Base-by-base conservation (phyloP, 2,797 vertebrate genomes). In the Eospalax fontanierii region DNA sequence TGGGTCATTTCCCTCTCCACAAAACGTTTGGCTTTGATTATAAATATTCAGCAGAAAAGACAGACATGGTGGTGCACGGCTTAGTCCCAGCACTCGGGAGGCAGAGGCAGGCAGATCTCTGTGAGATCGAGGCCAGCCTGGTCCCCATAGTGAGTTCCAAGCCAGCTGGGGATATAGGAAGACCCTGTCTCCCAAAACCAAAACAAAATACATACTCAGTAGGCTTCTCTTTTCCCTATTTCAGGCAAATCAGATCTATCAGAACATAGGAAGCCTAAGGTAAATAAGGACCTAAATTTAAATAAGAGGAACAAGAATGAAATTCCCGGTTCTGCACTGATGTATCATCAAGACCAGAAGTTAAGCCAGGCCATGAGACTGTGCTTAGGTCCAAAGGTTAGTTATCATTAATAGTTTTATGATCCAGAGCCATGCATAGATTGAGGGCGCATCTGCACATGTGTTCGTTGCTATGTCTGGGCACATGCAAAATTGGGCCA, bases 241-340 rank as follows among this genome's bases (percentile, higher is more conserved):
- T 91, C 84, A 74, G 73, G 83, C 35, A 86, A 86, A 81, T 78
- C 68, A 70, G n/a, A 89, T 82, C 74, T 90, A 76, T 50, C 38
- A 91, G 75, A 96, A 78, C 57, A 87, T 54, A 26, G 68, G 92
- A 89, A 61, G 11, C 18, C 14, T 22, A 10, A 28, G 24, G 16
- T 68, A 75, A 93, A 85, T 15, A 35, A 87, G 35, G 12, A 74
- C 73, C 88, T 91, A 82, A 87, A 79, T 85, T 73, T 80, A 74
- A 87, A 85, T 22, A 65, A 87, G 24, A 90, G n/a, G 92, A 75
- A 87, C 76, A 94, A 43, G 61, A 91, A 40, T 1, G 11, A 18
- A 89, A 87, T 90, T 85, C 14, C 43, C 87, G 83, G 86, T 83
- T 89, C 5, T 78, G 70, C 11, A 30, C 26, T 22, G 30, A 84